Evolutionary conservation across 2,797 vertebrate species (phyloP).

Genomic region (Champsocephalus gunnari): DNA sequence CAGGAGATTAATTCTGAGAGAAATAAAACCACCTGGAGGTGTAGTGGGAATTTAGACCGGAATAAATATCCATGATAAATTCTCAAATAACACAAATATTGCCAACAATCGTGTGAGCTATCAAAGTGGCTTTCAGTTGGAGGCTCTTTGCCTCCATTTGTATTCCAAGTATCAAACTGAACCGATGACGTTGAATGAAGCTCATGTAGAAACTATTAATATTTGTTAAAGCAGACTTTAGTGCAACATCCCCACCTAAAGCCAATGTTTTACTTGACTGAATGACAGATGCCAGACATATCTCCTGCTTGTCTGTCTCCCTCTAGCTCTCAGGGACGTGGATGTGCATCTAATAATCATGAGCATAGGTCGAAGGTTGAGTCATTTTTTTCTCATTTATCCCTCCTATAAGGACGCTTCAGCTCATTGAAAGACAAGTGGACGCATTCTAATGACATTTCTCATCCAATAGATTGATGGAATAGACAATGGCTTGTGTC

Average conservation of each 20-base stretch:
- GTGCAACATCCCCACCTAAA: background rate
- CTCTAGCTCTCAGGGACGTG: conserved; percentile 25
- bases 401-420: background rate
- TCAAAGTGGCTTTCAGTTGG: conserved; percentile 6
- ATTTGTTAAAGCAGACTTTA: conserved; percentile 13
- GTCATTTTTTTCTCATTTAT: conserved; percentile 28
- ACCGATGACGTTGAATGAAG: background rate
- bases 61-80: background rate
- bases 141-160: conserved; percentile 15
- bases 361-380: conserved; percentile 4
- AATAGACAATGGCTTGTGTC: background rate
- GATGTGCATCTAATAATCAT: conserved; percentile 41
- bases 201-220: background rate
- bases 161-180: background rate
- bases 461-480: background rate
- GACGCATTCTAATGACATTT: background rate
- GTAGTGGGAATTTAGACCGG: background rate
- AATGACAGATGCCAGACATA: conserved; percentile 1
- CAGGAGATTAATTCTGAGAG: conserved; percentile 6
- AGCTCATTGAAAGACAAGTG: background rate
- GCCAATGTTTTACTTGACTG: background rate
- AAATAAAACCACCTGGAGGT: background rate
- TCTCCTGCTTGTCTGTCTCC: conserved; percentile 16
- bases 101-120: conserved; percentile 26
- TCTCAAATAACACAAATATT: background rate